Conservation (phyloP, 2,888 invertebrate species). For the Cryptocephalus primarius region DNA sequence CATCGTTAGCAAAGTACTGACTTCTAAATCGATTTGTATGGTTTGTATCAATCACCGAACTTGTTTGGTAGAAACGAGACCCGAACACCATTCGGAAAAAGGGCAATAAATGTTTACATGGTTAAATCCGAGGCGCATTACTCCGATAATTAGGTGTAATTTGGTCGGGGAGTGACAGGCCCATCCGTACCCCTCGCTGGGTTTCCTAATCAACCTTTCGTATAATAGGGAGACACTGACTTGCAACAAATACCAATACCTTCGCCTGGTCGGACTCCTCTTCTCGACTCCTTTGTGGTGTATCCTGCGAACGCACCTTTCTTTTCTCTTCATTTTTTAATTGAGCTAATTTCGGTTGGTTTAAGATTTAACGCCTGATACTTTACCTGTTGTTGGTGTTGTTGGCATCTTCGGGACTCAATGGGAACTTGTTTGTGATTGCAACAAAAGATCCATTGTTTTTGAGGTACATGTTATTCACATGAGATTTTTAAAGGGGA, state of each 20-base stretch:
- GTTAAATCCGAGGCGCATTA: constrained; percentile 7
- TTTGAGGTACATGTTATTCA: too few species aligned
- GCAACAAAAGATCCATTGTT: too few species aligned
- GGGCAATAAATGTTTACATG: constrained; percentile 3
- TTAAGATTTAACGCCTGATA: too few species aligned
- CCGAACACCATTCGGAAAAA: neutral
- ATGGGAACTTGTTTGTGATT: too few species aligned
- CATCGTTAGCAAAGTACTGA: too few species aligned
- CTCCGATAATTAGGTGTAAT: constrained; percentile 12
- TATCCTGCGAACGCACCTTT: neutral
- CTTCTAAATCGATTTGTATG: too few species aligned
- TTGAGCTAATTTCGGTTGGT: neutral
- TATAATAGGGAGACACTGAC: constrained; percentile 11
- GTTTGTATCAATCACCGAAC: too few species aligned
- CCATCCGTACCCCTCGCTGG: constrained; percentile 6
- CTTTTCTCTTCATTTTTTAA: neutral
- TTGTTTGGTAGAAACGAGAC: neutral
- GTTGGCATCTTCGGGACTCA: too few species aligned
- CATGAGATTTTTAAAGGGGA: too few species aligned
- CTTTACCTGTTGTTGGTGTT: too few species aligned
- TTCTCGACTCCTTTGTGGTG: too few species aligned
- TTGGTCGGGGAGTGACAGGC: constrained; percentile 10
- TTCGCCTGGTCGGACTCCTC: too few species aligned
- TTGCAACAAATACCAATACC: constrained; percentile 5
- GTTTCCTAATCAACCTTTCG: constrained; percentile 7